These are phyloP conservation scores for Agrypnus murinus DNA, from an alignment of 2,888 invertebrate genomes.

Conservation along the genomic window DNA sequence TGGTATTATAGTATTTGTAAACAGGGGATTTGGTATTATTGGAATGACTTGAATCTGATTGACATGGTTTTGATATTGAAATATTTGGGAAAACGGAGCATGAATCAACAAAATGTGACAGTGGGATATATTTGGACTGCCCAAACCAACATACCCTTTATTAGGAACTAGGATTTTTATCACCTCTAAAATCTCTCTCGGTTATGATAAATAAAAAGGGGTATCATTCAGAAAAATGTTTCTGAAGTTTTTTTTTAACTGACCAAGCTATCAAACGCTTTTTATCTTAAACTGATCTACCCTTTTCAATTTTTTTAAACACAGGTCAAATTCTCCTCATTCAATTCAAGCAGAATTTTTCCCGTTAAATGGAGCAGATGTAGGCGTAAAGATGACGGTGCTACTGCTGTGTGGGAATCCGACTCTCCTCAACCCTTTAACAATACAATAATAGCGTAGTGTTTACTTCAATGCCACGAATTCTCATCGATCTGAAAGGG, in stretches of 20 bases:
- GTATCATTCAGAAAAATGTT: too few species aligned
- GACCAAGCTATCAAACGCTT: background rate
- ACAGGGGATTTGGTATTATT: conserved; percentile 24
- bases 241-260: too few species aligned
- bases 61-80: too few species aligned
- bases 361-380: conserved; percentile 54
- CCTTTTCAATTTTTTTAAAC: background rate
- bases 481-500: conserved; percentile 30
- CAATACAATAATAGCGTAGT: conserved; percentile 35
- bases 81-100: too few species aligned
- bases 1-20: conserved; percentile 53
- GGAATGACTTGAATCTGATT: too few species aligned
- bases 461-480: conserved; percentile 41
- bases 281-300: conserved; percentile 22
- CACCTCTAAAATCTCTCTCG: too few species aligned
- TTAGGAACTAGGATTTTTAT: too few species aligned
- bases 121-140: too few species aligned
- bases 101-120: too few species aligned
- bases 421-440: conserved; percentile 54
- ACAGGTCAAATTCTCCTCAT: conserved; percentile 5
- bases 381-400: conserved; percentile 51
- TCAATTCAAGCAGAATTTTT: conserved; percentile 20
- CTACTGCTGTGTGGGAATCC: conserved; percentile 58
- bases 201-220: too few species aligned
- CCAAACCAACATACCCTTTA: too few species aligned